Conservation (phyloP, 2,888 invertebrate species). For the Spisula subtruncata region DNA sequence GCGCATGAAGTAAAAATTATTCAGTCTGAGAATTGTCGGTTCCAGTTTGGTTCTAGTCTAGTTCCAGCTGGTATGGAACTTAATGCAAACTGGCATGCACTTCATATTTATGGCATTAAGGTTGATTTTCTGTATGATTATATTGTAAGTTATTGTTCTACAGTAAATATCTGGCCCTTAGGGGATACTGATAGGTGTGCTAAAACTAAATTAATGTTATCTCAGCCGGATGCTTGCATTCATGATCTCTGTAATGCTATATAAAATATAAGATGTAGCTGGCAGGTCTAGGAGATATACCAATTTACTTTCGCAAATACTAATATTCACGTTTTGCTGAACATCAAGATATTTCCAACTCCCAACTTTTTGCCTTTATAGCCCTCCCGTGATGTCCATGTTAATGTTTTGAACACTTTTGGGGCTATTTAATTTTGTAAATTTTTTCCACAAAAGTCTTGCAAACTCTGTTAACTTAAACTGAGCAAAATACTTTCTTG, state of each 20-base stretch:
- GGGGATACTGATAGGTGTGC: not conserved
- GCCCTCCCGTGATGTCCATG: too few relatives aligned
- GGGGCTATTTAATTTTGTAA: too few relatives aligned
- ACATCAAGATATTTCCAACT: too few relatives aligned
- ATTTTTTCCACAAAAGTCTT: too few relatives aligned
- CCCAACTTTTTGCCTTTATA: too few relatives aligned
- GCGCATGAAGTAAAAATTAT: not conserved
- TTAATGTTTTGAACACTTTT: too few relatives aligned
- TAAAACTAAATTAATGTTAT: not conserved
- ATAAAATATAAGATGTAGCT: not conserved
- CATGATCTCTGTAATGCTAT: not conserved
- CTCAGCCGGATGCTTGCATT: not conserved
- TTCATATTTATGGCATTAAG: not conserved
- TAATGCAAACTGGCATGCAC: slow-evolving; percentile 15
- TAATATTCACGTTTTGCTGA: too few relatives aligned
- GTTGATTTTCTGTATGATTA: not conserved
- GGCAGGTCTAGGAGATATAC: too few relatives aligned
- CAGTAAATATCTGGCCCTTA: not conserved
- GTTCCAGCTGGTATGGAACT: not conserved
- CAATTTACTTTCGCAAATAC: too few relatives aligned
- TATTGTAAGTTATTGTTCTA: not conserved
- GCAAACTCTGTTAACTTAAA: too few relatives aligned
- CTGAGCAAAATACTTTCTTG: too few relatives aligned
- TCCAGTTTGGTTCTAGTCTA: not conserved
- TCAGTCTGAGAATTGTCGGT: not conserved